Percentiles rank a stretch among this genome's conserved stretches.
These are phyloP conservation scores for Augochlorella aurata DNA, from an alignment of 2,888 invertebrate species.

Conservation along the genomic window DNA sequence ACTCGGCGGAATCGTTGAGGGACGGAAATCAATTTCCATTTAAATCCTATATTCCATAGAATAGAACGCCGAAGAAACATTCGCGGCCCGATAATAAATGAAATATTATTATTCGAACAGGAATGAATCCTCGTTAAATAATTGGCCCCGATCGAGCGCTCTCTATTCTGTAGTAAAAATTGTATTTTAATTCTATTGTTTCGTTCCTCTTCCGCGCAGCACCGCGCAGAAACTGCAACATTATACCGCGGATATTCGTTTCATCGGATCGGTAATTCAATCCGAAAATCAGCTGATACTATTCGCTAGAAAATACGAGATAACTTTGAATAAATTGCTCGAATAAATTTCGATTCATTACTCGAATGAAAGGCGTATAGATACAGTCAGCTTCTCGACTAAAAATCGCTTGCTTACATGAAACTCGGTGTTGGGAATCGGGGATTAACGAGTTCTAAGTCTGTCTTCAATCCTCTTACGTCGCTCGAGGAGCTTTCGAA, in stretches of 20 bases:
- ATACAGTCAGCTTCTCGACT: not conserved
- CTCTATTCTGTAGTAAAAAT: conserved; percentile 5
- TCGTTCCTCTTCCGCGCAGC: not conserved
- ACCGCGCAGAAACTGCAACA: not conserved
- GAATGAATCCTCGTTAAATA: not conserved
- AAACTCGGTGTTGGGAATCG: not conserved
- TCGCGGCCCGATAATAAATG: not conserved
- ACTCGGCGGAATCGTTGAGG: conserved; percentile 25
- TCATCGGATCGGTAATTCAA: not conserved
- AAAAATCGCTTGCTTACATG: not conserved
- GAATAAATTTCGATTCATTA: too few species aligned
- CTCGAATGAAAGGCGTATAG: too few species aligned
- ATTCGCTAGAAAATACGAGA: too few species aligned
- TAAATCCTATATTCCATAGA: not conserved
- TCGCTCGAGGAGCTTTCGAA: too few species aligned
- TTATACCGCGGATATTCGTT: not conserved
- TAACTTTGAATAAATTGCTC: too few species aligned
- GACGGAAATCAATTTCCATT: conserved; percentile 20
- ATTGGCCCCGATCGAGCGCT: not conserved
- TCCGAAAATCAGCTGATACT: not conserved
- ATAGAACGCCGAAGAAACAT: not conserved
- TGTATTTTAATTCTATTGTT: not conserved
- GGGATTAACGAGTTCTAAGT: not conserved
- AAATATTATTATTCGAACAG: not conserved
- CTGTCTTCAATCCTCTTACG: not conserved